phyloP scores from a whole-genome alignment of 2,113 vertebrate species.

The Lucifuga dentata region DNA sequence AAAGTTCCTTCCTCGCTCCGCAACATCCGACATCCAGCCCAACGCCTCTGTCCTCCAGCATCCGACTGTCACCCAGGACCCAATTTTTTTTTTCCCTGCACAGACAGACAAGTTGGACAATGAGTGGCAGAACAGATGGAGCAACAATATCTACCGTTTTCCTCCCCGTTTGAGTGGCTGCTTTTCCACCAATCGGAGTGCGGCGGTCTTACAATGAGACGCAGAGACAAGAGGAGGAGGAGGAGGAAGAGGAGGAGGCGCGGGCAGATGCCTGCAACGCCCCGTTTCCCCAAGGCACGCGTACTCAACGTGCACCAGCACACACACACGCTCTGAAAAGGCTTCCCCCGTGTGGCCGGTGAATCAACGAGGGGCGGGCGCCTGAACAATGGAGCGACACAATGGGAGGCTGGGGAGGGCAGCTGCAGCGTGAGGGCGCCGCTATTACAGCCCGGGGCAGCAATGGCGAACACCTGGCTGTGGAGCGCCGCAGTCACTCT shows the following conservation, averaged over 20 bases:
- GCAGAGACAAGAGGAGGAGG: slow-evolving; percentile 82
- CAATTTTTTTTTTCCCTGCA: slow-evolving; percentile 4
- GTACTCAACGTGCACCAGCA: slow-evolving; percentile 61
- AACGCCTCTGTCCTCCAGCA: slow-evolving; percentile 24
- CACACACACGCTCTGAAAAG: slow-evolving; percentile 73
- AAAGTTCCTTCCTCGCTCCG: slow-evolving; percentile 9
- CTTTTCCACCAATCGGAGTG: slow-evolving; percentile 85
- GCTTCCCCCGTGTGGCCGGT: slow-evolving; percentile 91
- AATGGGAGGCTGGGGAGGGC: slow-evolving; percentile 90
- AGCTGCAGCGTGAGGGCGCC: slow-evolving; percentile 92
- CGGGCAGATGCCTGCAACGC: slow-evolving; percentile 86
- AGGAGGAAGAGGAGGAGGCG: slow-evolving; percentile 63
- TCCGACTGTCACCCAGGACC: slow-evolving; percentile 82
- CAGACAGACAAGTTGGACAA: slow-evolving; percentile 86
- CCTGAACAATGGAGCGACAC: slow-evolving; percentile 91
- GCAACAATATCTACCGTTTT: slow-evolving; percentile 91
- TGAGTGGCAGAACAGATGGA: slow-evolving; percentile 97
- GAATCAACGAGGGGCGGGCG: slow-evolving; percentile 90
- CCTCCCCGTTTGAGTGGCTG: slow-evolving; percentile 86
- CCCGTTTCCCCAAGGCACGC: slow-evolving; percentile 90
- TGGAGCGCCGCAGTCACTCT: slow-evolving; percentile 85
- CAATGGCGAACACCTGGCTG: slow-evolving; percentile 97
- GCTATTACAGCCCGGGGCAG: slow-evolving; percentile 76
- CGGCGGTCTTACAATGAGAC: slow-evolving; percentile 87
- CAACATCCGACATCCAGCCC: slow-evolving; percentile 36